Conservation (phyloP, 2,797 vertebrate species). For the Malacoraja senta region DNA sequence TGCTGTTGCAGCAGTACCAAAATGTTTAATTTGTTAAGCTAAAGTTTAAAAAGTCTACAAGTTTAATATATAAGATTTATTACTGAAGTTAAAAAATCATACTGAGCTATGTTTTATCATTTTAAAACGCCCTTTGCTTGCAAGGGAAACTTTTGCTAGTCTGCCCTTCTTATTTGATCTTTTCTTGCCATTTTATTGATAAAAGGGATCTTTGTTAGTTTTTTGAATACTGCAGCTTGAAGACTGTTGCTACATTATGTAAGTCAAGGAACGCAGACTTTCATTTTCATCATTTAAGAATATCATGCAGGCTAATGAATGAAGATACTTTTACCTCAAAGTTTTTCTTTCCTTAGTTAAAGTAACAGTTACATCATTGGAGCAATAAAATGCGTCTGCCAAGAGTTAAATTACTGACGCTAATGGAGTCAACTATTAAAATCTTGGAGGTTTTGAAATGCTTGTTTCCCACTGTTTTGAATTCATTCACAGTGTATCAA, state of each 20-base stretch:
- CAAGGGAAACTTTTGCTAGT: background rate
- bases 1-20: background rate
- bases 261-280: background rate
- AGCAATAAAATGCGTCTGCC: slow-evolving; percentile 25
- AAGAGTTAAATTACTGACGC: slow-evolving; percentile 37
- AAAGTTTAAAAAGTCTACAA: background rate
- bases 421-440: slow-evolving; percentile 29
- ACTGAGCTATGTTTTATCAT: background rate
- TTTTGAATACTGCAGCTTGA: slow-evolving; percentile 16
- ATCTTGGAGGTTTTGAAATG: slow-evolving; percentile 50
- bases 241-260: background rate
- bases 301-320: slow-evolving; percentile 9
- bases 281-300: slow-evolving; percentile 20
- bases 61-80: background rate
- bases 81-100: slow-evolving; percentile 1
- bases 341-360: slow-evolving; percentile 11
- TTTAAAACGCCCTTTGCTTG: background rate
- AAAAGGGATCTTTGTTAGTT: slow-evolving; percentile 23
- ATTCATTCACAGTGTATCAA: slow-evolving; percentile 50
- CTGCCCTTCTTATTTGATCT: background rate
- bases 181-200: background rate
- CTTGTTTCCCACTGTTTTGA: slow-evolving; percentile 50
- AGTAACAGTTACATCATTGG: slow-evolving; percentile 30
- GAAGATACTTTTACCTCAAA: background rate
- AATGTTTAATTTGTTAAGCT: background rate